These are phyloP conservation scores for Ibidorhyncha struthersii DNA, from an alignment of 2,113 vertebrate species.

Conservation along the genomic window DNA sequence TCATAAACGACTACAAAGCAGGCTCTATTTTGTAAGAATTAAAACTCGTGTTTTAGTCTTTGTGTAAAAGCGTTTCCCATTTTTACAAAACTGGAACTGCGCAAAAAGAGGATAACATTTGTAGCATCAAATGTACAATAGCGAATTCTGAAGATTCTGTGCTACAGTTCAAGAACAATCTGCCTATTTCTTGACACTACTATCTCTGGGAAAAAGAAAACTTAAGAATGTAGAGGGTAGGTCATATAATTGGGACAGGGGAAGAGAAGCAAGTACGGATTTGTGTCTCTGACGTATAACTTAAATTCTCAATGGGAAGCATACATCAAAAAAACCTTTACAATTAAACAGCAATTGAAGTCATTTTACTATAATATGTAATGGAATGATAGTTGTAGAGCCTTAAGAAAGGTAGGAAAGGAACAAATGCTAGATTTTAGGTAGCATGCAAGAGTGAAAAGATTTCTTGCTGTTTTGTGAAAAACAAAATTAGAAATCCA, in stretches of 20 bases:
- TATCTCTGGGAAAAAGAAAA: neutral
- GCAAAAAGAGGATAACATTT: neutral
- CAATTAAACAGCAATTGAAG: neutral
- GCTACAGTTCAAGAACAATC: neutral
- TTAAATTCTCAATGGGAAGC: neutral
- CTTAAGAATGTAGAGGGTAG: neutral
- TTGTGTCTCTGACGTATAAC: neutral
- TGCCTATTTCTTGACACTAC: neutral
- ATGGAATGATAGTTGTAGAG: neutral
- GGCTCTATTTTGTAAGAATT: neutral
- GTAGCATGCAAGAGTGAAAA: neutral
- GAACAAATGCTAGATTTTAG: neutral
- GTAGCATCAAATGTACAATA: neutral
- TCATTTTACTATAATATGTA: neutral
- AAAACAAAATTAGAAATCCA: neutral
- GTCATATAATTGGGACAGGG: neutral
- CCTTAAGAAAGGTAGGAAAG: neutral
- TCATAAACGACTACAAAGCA: neutral
- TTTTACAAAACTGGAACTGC: neutral
- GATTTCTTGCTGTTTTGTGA: neutral
- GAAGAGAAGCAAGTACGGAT: neutral
- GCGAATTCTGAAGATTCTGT: neutral
- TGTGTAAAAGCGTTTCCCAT: neutral
- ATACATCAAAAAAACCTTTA: neutral
- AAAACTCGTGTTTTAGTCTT: neutral